Evolutionary conservation across 2,888 invertebrate genomes (phyloP).

Genomic region (Andrena marginata): DNA sequence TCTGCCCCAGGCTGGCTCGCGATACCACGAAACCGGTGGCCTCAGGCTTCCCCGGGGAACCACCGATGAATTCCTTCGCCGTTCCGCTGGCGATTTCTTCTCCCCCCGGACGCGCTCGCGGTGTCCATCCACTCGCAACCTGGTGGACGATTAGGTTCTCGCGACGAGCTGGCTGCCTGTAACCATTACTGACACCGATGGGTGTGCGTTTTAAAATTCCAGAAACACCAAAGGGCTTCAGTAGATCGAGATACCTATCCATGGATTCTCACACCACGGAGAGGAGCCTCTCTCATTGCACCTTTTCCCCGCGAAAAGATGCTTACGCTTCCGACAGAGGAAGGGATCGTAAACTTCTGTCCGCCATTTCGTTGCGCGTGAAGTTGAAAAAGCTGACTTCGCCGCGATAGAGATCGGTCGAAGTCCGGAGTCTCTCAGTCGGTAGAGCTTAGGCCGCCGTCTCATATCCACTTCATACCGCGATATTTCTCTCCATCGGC

Average conservation of each 20-base stretch:
- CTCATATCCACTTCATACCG: slow-evolving; percentile 41
- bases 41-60: background rate
- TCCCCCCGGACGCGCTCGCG: background rate
- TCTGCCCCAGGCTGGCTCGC: slow-evolving; percentile 10
- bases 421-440: background rate
- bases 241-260: no score
- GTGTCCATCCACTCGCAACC: background rate
- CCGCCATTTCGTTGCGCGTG: background rate
- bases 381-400: background rate
- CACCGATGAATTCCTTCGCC: background rate
- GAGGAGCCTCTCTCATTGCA: background rate
- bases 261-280: no score
- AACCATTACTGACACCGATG: no score
- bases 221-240: no score
- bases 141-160: background rate
- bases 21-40: slow-evolving; percentile 34
- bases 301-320: background rate
- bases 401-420: background rate
- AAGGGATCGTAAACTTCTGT: background rate
- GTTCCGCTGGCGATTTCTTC: background rate
- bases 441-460: slow-evolving; percentile 11
- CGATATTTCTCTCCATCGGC: slow-evolving; percentile 42
- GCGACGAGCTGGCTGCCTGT: no score
- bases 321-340: background rate
- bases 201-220: no score